Evolutionary conservation across 2,113 vertebrate species (phyloP).

Genomic region (Muscicapa adusta): DNA sequence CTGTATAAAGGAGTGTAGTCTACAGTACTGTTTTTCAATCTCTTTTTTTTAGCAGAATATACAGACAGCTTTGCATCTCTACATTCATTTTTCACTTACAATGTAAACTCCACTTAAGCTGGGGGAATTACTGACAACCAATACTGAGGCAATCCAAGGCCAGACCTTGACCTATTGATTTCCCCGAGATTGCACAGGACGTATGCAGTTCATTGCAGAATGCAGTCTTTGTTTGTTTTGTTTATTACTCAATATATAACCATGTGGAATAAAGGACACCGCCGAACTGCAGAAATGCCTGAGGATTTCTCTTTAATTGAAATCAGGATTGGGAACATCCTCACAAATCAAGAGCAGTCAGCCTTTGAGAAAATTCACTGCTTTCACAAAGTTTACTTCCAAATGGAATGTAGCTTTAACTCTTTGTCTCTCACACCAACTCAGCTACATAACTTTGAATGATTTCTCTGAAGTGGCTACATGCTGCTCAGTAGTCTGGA

Average conservation of each 20-base stretch:
- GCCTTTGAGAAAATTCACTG: constrained; percentile 27
- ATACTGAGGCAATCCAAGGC: constrained; percentile 14
- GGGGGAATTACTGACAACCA: constrained; percentile 7
- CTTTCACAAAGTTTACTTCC: constrained; percentile 24
- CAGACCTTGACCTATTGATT: constrained; percentile 52
- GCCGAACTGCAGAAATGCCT: not conserved
- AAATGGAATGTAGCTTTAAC: constrained; percentile 14
- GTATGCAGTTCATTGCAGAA: not conserved
- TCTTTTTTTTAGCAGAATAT: not conserved
- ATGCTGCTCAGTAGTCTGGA: not conserved
- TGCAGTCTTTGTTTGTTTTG: constrained; percentile 44
- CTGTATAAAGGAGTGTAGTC: not conserved
- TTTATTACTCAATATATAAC: constrained; percentile 59
- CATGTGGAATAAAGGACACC: constrained; percentile 23
- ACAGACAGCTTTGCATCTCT: not conserved
- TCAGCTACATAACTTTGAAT: not conserved
- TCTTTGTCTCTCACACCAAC: not conserved
- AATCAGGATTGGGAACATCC: constrained; percentile 29
- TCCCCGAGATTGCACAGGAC: not conserved
- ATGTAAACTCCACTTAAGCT: not conserved
- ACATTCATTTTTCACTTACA: not conserved
- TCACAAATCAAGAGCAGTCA: not conserved
- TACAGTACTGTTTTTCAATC: not conserved
- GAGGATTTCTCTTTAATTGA: constrained; percentile 64
- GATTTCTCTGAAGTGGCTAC: not conserved